Base-by-base conservation (phyloP, 2,113 vertebrate species). In the Rhynchopsitta pachyrhyncha region DNA sequence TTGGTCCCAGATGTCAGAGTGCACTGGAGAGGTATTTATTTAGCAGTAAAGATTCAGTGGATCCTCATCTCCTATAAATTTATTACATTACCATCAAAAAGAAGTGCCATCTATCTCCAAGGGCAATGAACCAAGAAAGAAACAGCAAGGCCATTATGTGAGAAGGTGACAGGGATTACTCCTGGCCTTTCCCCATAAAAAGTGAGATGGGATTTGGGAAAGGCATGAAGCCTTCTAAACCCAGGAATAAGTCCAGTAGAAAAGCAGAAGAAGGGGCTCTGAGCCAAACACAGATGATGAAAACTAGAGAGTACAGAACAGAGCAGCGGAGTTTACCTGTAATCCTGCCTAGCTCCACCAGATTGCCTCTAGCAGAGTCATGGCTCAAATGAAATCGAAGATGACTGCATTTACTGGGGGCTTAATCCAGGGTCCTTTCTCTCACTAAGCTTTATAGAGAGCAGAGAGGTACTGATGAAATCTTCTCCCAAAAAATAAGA, bases 271-370 rank as follows among this genome's bases (percentile, higher is more conserved):
- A 67, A 79, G 27, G 17, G 91, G 14, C 28, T 11, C 67, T 29
- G 31, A 92, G 44, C 17, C 73, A 66, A 82, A 60, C 23, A 53
- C 7, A 84, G 17, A 35, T 35, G n/a, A 83, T 59, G 55, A 78
- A 86, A 83, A 88, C 27, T 75, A 33, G 33, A 88, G 63, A 44
- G 47, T 6, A 68, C 41, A 37, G 79, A 57, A 57, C 17, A 90
- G 37, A 64, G 53, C 29, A 86, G 33, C 9, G 28, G 79, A 50
- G 29, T 92, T 97, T 94, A 47, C 68, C 23, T 39, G 77, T 93
- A 96, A 96, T 94, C 95, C 86, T 39, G 42, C 73, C 80, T 88
- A 92, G 88, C 39, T 71, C 83, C 86, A 78, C 28, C 86, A 88
- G 64, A 84, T 55, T 88, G 73, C 62, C 47, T 81, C 39, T 17